Conservation (phyloP, 1,140 invertebrate species). For the Carposina sasakii region DNA sequence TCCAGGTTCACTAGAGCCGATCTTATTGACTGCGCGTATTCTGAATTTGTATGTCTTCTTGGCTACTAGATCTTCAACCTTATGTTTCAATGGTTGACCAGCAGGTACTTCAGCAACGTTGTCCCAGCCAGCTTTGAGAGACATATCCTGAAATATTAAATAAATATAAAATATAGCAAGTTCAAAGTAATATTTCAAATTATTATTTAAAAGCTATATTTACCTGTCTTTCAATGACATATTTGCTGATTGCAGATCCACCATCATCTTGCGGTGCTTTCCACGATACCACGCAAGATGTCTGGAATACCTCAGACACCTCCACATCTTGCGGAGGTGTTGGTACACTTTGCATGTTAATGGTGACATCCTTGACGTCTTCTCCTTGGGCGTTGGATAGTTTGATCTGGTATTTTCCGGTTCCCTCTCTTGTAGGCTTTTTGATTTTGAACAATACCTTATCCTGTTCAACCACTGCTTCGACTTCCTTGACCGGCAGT, state of each 20-base stretch:
- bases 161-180: conserved; percentile 5
- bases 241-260: conserved; percentile 91
- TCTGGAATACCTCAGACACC: conserved; percentile 93
- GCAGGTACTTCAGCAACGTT: conserved; percentile 82
- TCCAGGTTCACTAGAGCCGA: conserved; percentile 90
- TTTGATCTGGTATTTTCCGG: conserved; percentile 90
- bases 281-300: conserved; percentile 93
- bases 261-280: conserved; percentile 95
- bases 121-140: conserved; percentile 84
- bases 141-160: conserved; percentile 52
- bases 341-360: conserved; percentile 92
- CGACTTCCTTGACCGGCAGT: conserved; percentile 89
- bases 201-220: background rate
- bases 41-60: conserved; percentile 97
- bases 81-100: conserved; percentile 80
- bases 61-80: conserved; percentile 89
- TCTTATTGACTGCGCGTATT: conserved; percentile 94
- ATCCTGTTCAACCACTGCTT: conserved; percentile 90
- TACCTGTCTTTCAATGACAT: conserved; percentile 96
- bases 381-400: conserved; percentile 91
- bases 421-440: conserved; percentile 86
- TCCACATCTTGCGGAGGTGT: conserved; percentile 89
- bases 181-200: too few species aligned
- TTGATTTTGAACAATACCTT: conserved; percentile 93
- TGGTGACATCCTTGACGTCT: conserved; percentile 85